Percentiles rank a stretch among this genome's conserved stretches.
Conservation (phyloP, 2,797 vertebrate species). For the Orientallactaga sibirica region DNA sequence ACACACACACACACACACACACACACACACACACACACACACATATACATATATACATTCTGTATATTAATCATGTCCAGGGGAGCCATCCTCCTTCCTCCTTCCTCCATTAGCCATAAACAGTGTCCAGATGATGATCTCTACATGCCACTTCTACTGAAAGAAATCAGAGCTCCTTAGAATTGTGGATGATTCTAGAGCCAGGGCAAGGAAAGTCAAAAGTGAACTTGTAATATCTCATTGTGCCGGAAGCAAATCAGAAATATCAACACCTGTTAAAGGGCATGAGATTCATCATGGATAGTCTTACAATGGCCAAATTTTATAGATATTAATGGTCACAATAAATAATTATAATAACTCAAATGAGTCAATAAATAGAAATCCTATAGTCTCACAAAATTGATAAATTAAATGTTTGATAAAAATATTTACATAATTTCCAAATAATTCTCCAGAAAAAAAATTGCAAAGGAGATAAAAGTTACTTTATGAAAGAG, state of each 20-base stretch:
- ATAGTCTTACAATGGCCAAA: background rate
- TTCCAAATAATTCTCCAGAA: background rate
- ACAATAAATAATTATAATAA: slow-evolving; percentile 4
- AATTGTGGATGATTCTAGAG: background rate
- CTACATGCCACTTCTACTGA: background rate
- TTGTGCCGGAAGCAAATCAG: background rate
- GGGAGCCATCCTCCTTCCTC: background rate
- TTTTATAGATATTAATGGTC: background rate
- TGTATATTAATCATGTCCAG: background rate
- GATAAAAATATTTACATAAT: slow-evolving; percentile 35
- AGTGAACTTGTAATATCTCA: background rate
- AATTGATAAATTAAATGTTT: background rate
- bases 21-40: background rate
- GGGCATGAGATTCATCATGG: background rate
- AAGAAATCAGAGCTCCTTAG: slow-evolving; percentile 1
- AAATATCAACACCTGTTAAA: background rate
- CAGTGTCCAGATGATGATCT: background rate
- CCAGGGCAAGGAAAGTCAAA: slow-evolving; percentile 1
- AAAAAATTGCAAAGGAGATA: background rate
- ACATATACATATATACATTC: background rate
- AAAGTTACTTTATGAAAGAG: background rate
- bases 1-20: background rate
- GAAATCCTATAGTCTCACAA: background rate
- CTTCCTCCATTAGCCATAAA: background rate
- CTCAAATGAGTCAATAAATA: background rate